Base-by-base conservation (phyloP, 2,888 invertebrate genomes). In the Esperia sulphurella region DNA sequence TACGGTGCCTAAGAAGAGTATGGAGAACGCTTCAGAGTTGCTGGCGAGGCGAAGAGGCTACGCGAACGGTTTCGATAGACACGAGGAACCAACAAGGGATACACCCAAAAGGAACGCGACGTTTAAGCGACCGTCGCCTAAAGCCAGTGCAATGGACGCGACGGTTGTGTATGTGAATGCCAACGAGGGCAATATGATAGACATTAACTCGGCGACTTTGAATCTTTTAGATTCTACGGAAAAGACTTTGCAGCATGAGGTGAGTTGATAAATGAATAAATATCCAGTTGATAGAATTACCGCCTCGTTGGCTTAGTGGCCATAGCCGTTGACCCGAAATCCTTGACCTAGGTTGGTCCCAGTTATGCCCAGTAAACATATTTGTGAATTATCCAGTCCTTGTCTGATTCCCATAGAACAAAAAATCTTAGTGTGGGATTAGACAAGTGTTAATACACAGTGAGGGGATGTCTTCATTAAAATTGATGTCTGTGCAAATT, bases 121-220 rank as follows among this genome's bases (percentile, higher is more conserved):
- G 4, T 90, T 88, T 53, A 88, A 83, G 48, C 84, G 82, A 54
- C 46, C 66, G 0, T 77, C 82, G 0, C 83, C 88, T 0, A n/a
- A 37, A 31, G 31, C 67, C 0, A 74, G 57, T 10, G 63, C 75
- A 1, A 78, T 85, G 73, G 85, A 86, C 21, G 61, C 81, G 0
- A 86, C 85, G 0, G 72, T 88, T 0, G 82, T 89, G 1, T 85
- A 74, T 45, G 65, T 75, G 51, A 81, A 84, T 50, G 46, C 63
- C 1, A 83, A 84, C 0, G 83, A 84, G 8, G 74, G 67, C 41
- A 70, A 79, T 43, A 75, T 85, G 14, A 89, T 89, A 48, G 89
- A 89, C 61, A 89, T 89, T 28, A 89, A 89, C 57, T 83, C 88
- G 1, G 89, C 88, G 4, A 89, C 89, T 8, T 57, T 87, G 55